These are phyloP conservation scores for Synergus japonicus DNA, from an alignment of 2,888 invertebrate genomes.

Conservation along the genomic window DNA sequence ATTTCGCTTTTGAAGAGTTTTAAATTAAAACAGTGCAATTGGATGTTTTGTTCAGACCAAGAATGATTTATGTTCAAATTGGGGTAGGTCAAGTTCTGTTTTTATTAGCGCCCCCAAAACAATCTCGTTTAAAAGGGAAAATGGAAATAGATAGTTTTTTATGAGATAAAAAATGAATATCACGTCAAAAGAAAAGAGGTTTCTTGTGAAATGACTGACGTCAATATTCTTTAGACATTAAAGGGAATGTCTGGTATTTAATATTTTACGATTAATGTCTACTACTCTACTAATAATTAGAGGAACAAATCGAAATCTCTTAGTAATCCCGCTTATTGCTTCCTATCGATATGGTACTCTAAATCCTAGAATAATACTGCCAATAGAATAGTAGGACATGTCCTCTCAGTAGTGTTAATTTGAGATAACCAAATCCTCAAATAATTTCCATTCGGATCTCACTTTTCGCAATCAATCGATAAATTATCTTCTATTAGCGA, in stretches of 20 bases:
- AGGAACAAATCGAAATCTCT: constrained; percentile 7
- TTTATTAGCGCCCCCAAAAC: background rate
- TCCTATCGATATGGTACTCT: constrained; percentile 17
- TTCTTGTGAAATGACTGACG: background rate
- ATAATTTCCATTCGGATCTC: constrained; percentile 2
- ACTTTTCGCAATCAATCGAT: background rate
- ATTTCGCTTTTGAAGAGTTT: background rate
- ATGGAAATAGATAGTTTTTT: background rate
- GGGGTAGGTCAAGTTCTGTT: background rate
- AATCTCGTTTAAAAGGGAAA: background rate
- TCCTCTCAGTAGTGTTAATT: constrained; percentile 1
- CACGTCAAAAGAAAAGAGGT: background rate
- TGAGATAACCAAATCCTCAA: background rate
- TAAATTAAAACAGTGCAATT: background rate
- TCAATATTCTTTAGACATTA: background rate
- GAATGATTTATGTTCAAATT: constrained; percentile 8
- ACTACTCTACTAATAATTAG: background rate
- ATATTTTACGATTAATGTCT: background rate
- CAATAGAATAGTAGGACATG: background rate
- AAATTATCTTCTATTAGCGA: background rate
- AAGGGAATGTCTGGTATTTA: background rate
- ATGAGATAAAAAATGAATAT: background rate
- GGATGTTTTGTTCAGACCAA: background rate
- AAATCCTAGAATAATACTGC: constrained; percentile 7
- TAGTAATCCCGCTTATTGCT: constrained; percentile 11